Evolutionary conservation across 1,140 invertebrate genomes (phyloP).

Genomic region (Saccostrea echinata): DNA sequence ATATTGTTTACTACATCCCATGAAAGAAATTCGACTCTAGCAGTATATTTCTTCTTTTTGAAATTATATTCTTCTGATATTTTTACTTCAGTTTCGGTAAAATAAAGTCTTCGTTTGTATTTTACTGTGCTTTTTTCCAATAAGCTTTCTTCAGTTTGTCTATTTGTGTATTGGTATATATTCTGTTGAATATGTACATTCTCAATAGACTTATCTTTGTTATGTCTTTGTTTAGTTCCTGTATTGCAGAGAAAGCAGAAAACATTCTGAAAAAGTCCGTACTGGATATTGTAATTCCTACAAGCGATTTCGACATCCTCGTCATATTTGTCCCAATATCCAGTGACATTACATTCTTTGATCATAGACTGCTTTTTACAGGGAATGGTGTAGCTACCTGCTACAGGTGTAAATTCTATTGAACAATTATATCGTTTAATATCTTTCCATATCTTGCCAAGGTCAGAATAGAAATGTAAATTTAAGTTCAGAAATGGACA

Average conservation of each 20-base stretch:
- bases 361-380: neutral
- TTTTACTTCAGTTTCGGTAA: neutral
- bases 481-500: neutral
- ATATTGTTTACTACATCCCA: neutral
- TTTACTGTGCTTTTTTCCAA: too few relatives aligned
- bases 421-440: neutral
- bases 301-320: neutral
- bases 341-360: constrained; percentile 12
- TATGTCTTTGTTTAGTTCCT: neutral
- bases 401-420: neutral
- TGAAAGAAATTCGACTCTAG: neutral
- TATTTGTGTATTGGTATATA: too few relatives aligned
- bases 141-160: too few relatives aligned
- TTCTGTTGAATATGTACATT: too few relatives aligned
- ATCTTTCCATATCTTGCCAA: neutral
- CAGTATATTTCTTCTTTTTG: neutral
- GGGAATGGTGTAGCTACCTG: neutral
- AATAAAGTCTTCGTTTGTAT: too few relatives aligned
- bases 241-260: constrained; percentile 37
- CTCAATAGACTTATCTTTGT: too few relatives aligned
- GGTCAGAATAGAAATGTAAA: neutral
- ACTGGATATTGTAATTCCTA: neutral
- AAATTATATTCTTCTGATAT: neutral
- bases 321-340: neutral
- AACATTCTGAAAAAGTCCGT: neutral